These are phyloP conservation scores for Erythrolamprus reginae DNA, from an alignment of 2,113 vertebrate species.

Conservation along the genomic window DNA sequence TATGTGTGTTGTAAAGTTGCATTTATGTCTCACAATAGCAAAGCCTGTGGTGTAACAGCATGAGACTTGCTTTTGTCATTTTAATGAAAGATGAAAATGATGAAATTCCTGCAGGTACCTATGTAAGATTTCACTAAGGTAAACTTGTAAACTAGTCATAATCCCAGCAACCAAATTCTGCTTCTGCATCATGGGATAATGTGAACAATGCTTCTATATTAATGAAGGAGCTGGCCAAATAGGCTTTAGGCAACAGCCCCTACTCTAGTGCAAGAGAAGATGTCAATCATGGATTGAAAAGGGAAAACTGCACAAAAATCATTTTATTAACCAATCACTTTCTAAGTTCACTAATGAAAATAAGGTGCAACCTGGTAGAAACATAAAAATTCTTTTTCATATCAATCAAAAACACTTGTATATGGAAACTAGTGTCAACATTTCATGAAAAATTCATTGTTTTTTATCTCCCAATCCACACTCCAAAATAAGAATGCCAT, in stretches of 20 bases:
- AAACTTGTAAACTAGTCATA: neutral
- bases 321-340: neutral
- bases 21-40: neutral
- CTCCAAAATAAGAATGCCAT: conserved; percentile 2
- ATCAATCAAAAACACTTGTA: neutral
- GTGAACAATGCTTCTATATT: neutral
- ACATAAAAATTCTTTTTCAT: fast-evolving
- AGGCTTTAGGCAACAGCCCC: neutral
- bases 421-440: neutral
- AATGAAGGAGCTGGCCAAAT: neutral
- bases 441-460: neutral
- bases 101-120: neutral
- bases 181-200: neutral
- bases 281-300: neutral
- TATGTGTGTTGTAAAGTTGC: neutral
- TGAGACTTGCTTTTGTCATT: neutral
- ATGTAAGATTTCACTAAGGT: neutral
- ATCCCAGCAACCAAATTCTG: neutral
- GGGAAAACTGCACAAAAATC: neutral
- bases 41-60: neutral
- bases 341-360: neutral
- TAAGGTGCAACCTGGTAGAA: neutral
- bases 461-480: neutral
- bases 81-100: neutral
- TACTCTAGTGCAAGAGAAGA: neutral